These are phyloP conservation scores for Ennomos fuscantarius DNA, from an alignment of 2,888 invertebrate genomes.

Conservation along the genomic window DNA sequence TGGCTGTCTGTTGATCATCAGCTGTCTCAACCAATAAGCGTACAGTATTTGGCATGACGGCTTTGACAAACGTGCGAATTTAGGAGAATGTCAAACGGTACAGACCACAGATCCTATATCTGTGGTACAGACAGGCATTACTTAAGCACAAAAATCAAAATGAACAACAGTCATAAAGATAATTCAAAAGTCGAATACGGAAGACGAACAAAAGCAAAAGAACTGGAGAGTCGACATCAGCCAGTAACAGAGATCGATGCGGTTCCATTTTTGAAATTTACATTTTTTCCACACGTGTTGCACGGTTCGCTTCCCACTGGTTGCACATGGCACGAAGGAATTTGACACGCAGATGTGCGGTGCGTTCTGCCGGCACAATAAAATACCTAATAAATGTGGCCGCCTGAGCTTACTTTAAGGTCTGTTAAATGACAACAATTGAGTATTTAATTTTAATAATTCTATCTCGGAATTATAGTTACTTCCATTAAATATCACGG, in stretches of 20 bases:
- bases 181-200: conserved; percentile 18
- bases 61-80: too few species aligned
- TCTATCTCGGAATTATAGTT: not conserved
- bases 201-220: conserved; percentile 18
- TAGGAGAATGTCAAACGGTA: too few species aligned
- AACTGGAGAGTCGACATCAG: conserved; percentile 25
- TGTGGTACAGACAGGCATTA: too few species aligned
- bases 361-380: conserved; percentile 74
- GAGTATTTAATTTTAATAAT: conserved; percentile 2
- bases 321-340: conserved; percentile 82
- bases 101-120: too few species aligned
- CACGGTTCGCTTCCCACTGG: conserved; percentile 79
- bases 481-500: too few species aligned
- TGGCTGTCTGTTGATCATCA: too few species aligned
- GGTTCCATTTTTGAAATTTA: conserved; percentile 42
- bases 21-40: too few species aligned
- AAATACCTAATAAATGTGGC: conserved; percentile 76
- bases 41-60: too few species aligned
- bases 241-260: conserved; percentile 27
- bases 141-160: too few species aligned
- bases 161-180: too few species aligned
- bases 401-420: conserved; percentile 51
- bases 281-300: conserved; percentile 39
- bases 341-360: conserved; percentile 84
- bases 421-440: conserved; percentile 18